These are phyloP conservation scores for Tenodera sinensis DNA, from an alignment of 2,888 invertebrate genomes.

Conservation along the genomic window DNA sequence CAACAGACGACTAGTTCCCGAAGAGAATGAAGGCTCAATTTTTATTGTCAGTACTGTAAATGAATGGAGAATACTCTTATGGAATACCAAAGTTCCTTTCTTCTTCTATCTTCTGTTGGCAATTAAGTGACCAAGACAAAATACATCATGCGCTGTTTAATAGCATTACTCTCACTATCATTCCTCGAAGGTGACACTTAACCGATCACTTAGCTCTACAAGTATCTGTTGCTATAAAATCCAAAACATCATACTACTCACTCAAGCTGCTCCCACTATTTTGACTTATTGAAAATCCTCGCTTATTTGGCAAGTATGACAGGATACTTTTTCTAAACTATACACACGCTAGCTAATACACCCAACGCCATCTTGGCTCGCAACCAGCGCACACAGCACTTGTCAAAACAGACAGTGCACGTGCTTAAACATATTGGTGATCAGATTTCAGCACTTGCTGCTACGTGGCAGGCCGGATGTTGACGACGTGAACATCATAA, in stretches of 20 bases:
- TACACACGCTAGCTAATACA: neutral
- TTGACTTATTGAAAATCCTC: too few relatives aligned
- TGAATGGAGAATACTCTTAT: neutral
- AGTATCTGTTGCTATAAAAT: too few relatives aligned
- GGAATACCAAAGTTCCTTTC: neutral
- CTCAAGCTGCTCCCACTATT: too few relatives aligned
- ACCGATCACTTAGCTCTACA: too few relatives aligned
- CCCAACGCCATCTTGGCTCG: slow-evolving; percentile 42
- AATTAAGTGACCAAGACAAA: neutral
- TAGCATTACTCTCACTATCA: neutral
- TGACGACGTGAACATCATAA: neutral
- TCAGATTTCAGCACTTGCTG: neutral
- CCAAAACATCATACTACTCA: too few relatives aligned
- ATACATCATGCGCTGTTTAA: neutral
- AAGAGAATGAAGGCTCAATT: neutral
- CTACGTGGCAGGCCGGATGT: neutral
- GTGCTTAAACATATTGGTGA: neutral
- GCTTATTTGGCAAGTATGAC: too few relatives aligned
- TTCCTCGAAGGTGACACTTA: neutral
- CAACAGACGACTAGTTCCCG: neutral
- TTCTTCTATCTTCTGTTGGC: too few relatives aligned
- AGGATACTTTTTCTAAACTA: too few relatives aligned
- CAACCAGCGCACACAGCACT: neutral
- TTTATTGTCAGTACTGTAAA: neutral
- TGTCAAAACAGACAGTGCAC: neutral